Conservation (phyloP, 2,888 invertebrate species). For the Agrochola lychnidis region DNA sequence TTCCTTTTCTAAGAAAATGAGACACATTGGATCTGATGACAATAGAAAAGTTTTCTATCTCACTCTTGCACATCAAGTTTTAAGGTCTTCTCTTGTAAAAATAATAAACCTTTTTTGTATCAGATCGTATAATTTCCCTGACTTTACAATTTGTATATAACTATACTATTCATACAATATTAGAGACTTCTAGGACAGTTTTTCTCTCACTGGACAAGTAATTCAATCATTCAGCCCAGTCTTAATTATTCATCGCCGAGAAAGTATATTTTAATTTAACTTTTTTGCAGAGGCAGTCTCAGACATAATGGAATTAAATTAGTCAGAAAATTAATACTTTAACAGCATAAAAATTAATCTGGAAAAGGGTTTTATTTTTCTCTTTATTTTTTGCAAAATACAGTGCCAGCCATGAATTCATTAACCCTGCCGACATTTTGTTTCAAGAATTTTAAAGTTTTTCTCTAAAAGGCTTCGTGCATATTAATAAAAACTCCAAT, state of each 20-base stretch:
- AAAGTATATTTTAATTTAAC: slow-evolving; percentile 22
- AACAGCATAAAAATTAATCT: slow-evolving; percentile 27
- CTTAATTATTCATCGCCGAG: slow-evolving; percentile 35
- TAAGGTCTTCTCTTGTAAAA: too few species aligned
- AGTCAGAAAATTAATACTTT: slow-evolving; percentile 40
- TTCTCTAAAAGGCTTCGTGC: background rate
- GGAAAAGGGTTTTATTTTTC: slow-evolving; percentile 35
- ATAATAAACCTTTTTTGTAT: too few species aligned
- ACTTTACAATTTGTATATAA: background rate
- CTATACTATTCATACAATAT: background rate
- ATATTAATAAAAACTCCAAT: slow-evolving; percentile 20
- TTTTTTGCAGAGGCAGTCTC: slow-evolving; percentile 33
- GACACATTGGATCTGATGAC: too few species aligned
- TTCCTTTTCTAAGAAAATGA: too few species aligned
- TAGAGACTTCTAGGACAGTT: background rate
- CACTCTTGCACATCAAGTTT: too few species aligned
- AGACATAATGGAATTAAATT: slow-evolving; percentile 46
- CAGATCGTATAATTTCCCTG: background rate
- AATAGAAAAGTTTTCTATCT: too few species aligned
- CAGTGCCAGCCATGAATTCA: slow-evolving; percentile 33
- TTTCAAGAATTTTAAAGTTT: slow-evolving; percentile 5
- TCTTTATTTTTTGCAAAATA: slow-evolving; percentile 20
- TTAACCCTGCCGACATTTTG: slow-evolving; percentile 17
- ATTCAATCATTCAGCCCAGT: slow-evolving; percentile 10
- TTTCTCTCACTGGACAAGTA: background rate